Base-by-base conservation (phyloP, 1,140 invertebrate genomes). In the Scaptomyza montana region DNA sequence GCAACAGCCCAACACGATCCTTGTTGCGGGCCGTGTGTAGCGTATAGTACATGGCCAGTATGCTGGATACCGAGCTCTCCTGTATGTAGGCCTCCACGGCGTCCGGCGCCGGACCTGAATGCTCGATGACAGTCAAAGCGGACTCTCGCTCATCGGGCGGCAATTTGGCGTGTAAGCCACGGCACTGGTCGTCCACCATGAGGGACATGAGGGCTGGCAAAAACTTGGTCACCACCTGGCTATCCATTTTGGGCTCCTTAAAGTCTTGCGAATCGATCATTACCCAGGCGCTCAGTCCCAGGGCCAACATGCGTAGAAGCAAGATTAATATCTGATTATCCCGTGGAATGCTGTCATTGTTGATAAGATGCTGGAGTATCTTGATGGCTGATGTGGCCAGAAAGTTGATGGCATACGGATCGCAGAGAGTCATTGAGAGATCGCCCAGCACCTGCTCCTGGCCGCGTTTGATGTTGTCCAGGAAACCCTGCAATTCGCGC, bases 401-500 rank as follows among this genome's bases (percentile, higher is more conserved):
- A 86, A 99, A 99, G 91, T 99, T 98, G 12, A 99, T 97, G n/a
- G 98, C 98, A 93, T 98, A 99, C 9, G 98, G 98, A 93, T 99
- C 98, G 93, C 97, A 98, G 13, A 99, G 93, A 16, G 97, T 98
- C 97, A 99, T 99, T 9, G 98, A 98, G 4, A 99, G 92, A 93
- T 99, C 98, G 8, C 98, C 98, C 3, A 99, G 91, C 4, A 92
- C 91, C 51, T 98, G 98, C 91, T 99, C 98, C 84, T 99, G 97
- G 6, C 98, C 98, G 89, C 96, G 94, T 92, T 98, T 98, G 30
- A 99, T 97, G 82, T 97, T 97, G 92, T 99, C 98, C 6, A 99
- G 93, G 91, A 99, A 99, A 9, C 97, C 97, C 94, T 98, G 97
- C 13, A 99, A 93, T 92, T 99, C 98, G 73, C 97, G 94, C 1